A percentile compares a stretch with the other conserved stretches of the same genome.
These are phyloP conservation scores for Leptocoma aspasia DNA, from an alignment of 2,113 vertebrate species.

Conservation along the genomic window DNA sequence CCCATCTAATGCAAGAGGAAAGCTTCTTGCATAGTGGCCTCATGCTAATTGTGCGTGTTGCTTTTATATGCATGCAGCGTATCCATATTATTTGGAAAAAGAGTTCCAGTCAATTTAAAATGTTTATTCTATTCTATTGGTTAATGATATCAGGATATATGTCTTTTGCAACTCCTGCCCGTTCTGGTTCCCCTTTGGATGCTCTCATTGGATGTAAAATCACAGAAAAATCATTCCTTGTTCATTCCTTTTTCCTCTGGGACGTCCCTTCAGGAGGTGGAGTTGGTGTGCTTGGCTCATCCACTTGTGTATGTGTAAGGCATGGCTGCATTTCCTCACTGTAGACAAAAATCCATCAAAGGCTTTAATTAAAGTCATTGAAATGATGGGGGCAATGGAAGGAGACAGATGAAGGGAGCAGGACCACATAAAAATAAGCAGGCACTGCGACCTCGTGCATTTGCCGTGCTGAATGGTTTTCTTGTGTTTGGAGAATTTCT, in stretches of 20 bases:
- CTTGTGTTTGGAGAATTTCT: conserved; percentile 5
- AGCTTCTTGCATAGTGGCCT: not conserved
- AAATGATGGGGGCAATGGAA: not conserved
- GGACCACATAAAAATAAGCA: not conserved
- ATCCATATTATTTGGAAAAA: not conserved
- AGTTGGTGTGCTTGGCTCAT: not conserved
- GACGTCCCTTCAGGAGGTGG: not conserved
- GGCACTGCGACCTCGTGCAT: not conserved
- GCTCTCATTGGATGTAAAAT: not conserved
- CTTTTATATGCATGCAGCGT: not conserved
- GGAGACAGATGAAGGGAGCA: not conserved
- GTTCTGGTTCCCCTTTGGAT: not conserved
- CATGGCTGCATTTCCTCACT: not conserved
- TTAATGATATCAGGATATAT: not conserved
- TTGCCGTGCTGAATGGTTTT: not conserved
- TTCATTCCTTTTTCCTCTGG: not conserved
- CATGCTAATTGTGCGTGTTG: not conserved
- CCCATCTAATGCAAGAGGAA: not conserved
- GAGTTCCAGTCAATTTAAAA: not conserved
- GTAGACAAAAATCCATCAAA: not conserved
- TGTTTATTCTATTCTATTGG: not conserved
- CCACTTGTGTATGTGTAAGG: not conserved
- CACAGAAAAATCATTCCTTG: not conserved
- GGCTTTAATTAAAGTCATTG: not conserved
- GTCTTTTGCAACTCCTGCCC: not conserved